These are phyloP conservation scores for Morone saxatilis DNA, from an alignment of 2,113 vertebrate genomes.

Conservation along the genomic window DNA sequence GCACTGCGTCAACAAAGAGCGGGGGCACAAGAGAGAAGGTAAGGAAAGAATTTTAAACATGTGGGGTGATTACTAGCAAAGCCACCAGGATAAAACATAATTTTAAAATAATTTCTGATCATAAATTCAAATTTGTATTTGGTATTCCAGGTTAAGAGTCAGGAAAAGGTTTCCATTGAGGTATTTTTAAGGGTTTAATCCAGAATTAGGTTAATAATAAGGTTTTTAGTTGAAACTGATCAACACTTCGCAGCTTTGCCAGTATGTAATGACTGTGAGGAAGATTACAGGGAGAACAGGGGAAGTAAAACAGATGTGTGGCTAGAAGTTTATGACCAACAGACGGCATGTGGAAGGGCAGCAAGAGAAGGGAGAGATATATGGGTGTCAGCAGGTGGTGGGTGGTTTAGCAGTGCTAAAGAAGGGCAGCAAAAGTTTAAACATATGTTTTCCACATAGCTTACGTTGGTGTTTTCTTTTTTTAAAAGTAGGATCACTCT, in stretches of 20 bases:
- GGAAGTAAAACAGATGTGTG: neutral
- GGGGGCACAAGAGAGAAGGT: constrained; percentile 87
- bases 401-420: neutral
- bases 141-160: neutral
- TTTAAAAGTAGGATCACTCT: neutral
- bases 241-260: neutral
- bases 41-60: constrained; percentile 8
- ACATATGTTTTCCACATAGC: neutral
- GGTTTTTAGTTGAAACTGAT: neutral
- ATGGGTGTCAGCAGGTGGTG: neutral
- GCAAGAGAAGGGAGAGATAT: neutral
- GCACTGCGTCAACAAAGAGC: constrained; percentile 92
- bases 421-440: neutral
- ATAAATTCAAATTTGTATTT: no score
- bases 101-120: neutral
- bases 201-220: neutral
- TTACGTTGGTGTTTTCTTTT: neutral
- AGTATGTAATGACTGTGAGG: neutral
- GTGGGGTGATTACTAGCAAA: neutral
- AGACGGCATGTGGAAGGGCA: constrained; percentile 2
- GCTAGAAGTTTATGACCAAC: constrained; percentile 20
- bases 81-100: neutral
- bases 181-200: neutral
- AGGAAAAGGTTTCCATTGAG: neutral
- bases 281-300: no score